These are phyloP conservation scores for Vanessa tameamea DNA, from an alignment of 1,140 invertebrate genomes.

Conservation along the genomic window DNA sequence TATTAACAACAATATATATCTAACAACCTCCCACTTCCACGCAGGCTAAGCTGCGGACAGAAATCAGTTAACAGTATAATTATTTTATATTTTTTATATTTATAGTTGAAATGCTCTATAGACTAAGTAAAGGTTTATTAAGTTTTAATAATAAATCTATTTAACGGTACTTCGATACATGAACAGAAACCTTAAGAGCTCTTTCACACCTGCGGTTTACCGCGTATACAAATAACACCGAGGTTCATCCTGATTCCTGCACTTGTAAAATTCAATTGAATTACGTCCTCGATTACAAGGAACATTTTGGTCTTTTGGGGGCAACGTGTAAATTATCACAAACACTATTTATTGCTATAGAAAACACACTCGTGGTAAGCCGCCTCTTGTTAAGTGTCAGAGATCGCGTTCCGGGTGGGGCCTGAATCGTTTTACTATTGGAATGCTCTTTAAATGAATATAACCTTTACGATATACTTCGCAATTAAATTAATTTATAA, in stretches of 20 bases:
- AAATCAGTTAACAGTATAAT: no score
- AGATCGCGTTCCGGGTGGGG: neutral
- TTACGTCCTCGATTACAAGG: neutral
- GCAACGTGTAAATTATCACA: no score
- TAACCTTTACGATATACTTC: constrained; percentile 1
- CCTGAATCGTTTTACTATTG: neutral
- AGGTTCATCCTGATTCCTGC: neutral
- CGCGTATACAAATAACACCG: neutral
- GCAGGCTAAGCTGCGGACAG: no score
- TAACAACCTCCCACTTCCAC: no score
- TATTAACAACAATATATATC: no score
- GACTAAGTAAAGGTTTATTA: neutral
- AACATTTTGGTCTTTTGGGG: no score
- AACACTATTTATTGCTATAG: neutral
- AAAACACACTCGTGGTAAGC: neutral
- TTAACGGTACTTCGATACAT: constrained; percentile 2
- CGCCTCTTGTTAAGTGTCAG: neutral
- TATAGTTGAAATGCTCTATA: no score
- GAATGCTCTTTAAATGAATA: constrained; percentile 1
- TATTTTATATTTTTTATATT: no score
- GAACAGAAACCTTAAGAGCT: constrained; percentile 12
- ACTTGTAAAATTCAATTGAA: constrained; percentile 8
- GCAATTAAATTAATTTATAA: neutral
- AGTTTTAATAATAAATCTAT: neutral
- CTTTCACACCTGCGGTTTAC: constrained; percentile 6